Conservation (phyloP, 2,113 vertebrate genomes). For the Morone saxatilis region DNA sequence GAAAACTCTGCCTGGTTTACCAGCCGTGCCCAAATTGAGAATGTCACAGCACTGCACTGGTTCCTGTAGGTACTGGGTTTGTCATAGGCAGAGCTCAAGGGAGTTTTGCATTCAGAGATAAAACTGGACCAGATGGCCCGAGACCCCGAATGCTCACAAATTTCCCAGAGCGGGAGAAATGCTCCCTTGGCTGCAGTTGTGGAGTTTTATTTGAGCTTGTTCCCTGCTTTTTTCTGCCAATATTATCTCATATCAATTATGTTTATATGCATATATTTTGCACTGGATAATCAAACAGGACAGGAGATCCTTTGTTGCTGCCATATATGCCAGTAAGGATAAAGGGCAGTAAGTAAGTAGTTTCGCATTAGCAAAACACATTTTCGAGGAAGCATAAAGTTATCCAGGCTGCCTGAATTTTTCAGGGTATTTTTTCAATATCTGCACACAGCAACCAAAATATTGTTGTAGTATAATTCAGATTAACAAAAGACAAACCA, state of each 20-base stretch:
- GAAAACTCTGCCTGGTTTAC: background rate
- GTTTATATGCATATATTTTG: background rate
- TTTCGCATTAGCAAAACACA: background rate
- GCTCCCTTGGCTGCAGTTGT: background rate
- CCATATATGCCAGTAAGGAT: no score
- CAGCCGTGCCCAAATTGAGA: no score
- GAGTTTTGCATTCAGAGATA: constrained; percentile 4
- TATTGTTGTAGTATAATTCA: background rate
- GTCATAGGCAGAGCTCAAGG: background rate
- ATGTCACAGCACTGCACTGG: background rate
- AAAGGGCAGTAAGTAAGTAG: no score
- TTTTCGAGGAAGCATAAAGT: background rate
- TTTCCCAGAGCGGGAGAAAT: constrained; percentile 3
- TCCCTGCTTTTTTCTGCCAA: constrained; percentile 1
- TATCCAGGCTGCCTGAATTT: background rate
- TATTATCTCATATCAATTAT: background rate
- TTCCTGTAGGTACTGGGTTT: background rate
- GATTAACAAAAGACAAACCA: background rate
- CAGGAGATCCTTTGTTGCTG: no score
- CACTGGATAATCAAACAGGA: no score
- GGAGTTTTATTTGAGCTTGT: background rate
- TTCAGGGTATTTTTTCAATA: background rate
- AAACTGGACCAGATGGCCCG: constrained; percentile 22
- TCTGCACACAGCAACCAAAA: background rate
- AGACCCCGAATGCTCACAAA: background rate